These are phyloP conservation scores for Distichodus sexfasciatus DNA, from an alignment of 2,797 vertebrate species.

Conservation along the genomic window DNA sequence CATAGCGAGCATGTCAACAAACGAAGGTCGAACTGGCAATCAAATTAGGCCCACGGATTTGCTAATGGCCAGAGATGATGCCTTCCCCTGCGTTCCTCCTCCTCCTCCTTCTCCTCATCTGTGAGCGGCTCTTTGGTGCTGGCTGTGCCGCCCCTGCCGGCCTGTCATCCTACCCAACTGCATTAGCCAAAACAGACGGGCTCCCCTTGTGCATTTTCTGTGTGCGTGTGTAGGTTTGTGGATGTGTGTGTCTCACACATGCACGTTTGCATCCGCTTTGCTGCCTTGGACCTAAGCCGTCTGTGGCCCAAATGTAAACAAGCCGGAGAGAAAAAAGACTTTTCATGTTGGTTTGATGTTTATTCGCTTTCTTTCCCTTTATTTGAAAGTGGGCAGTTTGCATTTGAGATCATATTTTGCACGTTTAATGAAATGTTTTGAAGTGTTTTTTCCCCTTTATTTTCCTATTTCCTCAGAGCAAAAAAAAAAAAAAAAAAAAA, in stretches of 20 bases:
- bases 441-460: slow-evolving; percentile 11
- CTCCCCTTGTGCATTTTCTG: background rate
- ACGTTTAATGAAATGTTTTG: background rate
- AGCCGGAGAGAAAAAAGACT: background rate
- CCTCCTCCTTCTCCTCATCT: slow-evolving; percentile 58
- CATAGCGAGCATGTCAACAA: slow-evolving; percentile 58
- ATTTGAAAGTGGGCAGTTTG: background rate
- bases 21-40: slow-evolving; percentile 63
- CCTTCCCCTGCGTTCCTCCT: slow-evolving; percentile 59
- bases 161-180: background rate
- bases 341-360: slow-evolving; percentile 2
- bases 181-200: slow-evolving; percentile 29
- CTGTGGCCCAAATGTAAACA: slow-evolving; percentile 7
- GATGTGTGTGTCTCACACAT: background rate
- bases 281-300: background rate
- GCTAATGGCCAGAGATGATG: slow-evolving; percentile 56
- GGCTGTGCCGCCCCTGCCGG: background rate
- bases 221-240: background rate
- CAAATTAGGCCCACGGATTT: slow-evolving; percentile 61
- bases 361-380: background rate
- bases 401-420: background rate
- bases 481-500: too few species aligned
- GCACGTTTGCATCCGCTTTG: background rate
- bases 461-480: background rate
- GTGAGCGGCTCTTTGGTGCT: slow-evolving; percentile 46